phyloP scores from a whole-genome alignment of 1,140 invertebrate genomes.

The Hyles euphorbiae region DNA sequence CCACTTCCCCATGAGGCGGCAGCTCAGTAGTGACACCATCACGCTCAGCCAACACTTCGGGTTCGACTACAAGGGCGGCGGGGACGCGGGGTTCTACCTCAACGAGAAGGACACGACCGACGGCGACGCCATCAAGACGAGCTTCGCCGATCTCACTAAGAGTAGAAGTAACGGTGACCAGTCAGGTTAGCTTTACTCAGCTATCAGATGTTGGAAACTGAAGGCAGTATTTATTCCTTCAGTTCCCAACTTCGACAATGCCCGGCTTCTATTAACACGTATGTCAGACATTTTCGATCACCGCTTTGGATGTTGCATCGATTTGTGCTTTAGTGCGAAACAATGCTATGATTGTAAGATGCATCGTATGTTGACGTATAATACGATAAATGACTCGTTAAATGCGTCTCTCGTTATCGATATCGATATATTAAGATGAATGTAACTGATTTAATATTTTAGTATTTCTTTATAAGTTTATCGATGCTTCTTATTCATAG shows the following conservation, averaged over 20 bases:
- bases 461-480: too few relatives aligned
- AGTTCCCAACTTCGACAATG: background rate
- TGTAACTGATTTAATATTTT: too few relatives aligned
- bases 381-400: too few relatives aligned
- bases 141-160: constrained; percentile 83
- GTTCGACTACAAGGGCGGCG: constrained; percentile 62
- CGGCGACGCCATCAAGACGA: constrained; percentile 78
- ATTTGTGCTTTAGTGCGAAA: constrained; percentile 8
- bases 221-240: background rate
- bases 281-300: constrained; percentile 5
- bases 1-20: constrained; percentile 66
- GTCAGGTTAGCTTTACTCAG: constrained; percentile 42
- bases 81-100: constrained; percentile 60
- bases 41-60: constrained; percentile 76
- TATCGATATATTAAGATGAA: too few relatives aligned
- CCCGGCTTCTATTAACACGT: background rate
- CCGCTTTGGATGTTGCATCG: constrained; percentile 28
- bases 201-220: background rate
- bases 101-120: constrained; percentile 74
- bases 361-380: background rate
- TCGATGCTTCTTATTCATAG: too few relatives aligned
- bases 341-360: background rate
- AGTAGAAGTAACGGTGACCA: constrained; percentile 76
- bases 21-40: constrained; percentile 75
- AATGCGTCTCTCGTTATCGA: too few relatives aligned